Conservation (phyloP, 2,113 vertebrate species). For the Fulica atra region DNA sequence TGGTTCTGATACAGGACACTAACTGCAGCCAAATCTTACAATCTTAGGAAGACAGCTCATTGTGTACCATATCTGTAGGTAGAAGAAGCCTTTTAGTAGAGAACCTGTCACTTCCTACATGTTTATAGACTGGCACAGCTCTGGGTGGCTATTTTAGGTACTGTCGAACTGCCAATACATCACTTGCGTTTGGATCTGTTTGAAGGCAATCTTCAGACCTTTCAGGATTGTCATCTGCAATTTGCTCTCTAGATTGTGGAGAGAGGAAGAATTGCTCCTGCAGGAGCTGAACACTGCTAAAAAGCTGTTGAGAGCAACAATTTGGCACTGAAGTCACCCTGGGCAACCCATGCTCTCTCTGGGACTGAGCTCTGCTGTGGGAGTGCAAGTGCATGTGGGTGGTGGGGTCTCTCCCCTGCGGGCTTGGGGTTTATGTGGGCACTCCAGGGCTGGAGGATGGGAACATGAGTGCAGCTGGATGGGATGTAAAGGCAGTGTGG, state of each 20-base stretch:
- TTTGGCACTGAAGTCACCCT: not conserved
- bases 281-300: not conserved
- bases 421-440: not conserved
- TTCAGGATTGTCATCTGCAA: not conserved
- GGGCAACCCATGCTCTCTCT: fast-evolving
- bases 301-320: not conserved
- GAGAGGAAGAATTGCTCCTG: not conserved
- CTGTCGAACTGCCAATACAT: not conserved
- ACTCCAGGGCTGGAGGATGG: not conserved
- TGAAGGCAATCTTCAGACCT: not conserved
- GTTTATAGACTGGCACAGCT: not conserved
- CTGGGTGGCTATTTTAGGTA: not conserved
- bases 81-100: not conserved
- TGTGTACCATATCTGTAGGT: not conserved
- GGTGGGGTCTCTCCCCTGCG: fast-evolving
- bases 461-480: not conserved
- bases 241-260: not conserved
- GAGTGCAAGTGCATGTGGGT: fast-evolving
- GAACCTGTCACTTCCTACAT: not conserved
- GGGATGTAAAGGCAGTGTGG: not conserved
- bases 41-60: not conserved
- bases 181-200: not conserved
- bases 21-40: not conserved
- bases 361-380: fast-evolving
- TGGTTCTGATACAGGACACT: not conserved